Evolutionary conservation across 92 coral and sea anemone species (phyloP).

Genomic region (Heteractis magnifica): DNA sequence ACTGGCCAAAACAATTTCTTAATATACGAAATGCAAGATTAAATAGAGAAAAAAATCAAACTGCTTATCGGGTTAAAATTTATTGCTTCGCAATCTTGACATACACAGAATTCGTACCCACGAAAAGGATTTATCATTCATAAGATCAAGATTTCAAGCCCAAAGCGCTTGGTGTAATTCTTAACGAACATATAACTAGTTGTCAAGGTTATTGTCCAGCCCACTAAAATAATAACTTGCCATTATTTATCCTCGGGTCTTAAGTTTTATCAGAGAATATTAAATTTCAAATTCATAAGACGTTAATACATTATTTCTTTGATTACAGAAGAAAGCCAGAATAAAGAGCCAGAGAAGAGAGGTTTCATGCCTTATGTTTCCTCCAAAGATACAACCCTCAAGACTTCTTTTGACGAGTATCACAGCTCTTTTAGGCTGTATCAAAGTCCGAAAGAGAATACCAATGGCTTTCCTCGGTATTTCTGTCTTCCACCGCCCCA

Average conservation of each 20-base stretch:
- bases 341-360: slow-evolving; percentile 19
- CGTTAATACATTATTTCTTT: background rate
- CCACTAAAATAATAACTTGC: background rate
- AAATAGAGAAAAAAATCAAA: background rate
- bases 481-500: slow-evolving; percentile 29
- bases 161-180: slow-evolving; percentile 9
- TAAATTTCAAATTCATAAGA: background rate
- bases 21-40: background rate
- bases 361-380: slow-evolving; percentile 41
- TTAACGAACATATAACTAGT: background rate
- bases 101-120: slow-evolving; percentile 5
- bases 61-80: background rate
- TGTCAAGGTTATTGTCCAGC: slow-evolving; percentile 11
- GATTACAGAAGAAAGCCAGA: background rate
- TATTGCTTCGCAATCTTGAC: slow-evolving; percentile 24
- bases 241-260: background rate
- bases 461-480: background rate
- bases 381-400: background rate
- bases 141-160: background rate
- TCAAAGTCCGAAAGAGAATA: background rate
- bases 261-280: background rate
- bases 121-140: slow-evolving; percentile 19
- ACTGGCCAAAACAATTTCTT: background rate
- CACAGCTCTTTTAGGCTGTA: background rate
- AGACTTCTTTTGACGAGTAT: background rate